These are phyloP conservation scores for Pygmarrhopalites habei DNA, from an alignment of 1,140 invertebrate species.

Conservation along the genomic window DNA sequence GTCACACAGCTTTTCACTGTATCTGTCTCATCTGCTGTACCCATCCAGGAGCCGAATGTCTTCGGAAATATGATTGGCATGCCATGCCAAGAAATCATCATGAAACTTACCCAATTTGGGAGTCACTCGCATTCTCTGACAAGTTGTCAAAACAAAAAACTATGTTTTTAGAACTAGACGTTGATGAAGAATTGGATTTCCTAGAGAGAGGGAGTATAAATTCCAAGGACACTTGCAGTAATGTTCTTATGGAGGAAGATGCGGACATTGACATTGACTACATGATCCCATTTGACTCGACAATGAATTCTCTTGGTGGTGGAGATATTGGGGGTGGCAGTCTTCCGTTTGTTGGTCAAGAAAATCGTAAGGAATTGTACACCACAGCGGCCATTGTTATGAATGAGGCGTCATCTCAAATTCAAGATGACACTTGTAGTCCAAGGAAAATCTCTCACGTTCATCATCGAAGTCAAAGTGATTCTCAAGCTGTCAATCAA, in stretches of 20 bases:
- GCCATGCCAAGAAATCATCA: conserved; percentile 38
- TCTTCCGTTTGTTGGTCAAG: background rate
- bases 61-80: conserved; percentile 55
- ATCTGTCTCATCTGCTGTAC: conserved; percentile 77
- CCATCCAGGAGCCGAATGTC: conserved; percentile 64
- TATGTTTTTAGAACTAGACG: conserved; percentile 3
- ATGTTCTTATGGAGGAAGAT: conserved; percentile 31
- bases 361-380: too few relatives aligned
- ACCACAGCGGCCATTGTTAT: background rate
- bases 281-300: too few relatives aligned
- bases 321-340: conserved; percentile 10
- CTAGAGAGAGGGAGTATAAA: conserved; percentile 21
- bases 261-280: conserved; percentile 6
- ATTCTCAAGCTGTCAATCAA: conserved; percentile 28
- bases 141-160: conserved; percentile 1
- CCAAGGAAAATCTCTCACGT: conserved; percentile 3
- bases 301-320: background rate
- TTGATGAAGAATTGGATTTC: conserved; percentile 17
- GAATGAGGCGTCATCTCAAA: background rate
- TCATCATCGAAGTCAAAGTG: conserved; percentile 33
- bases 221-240: conserved; percentile 25
- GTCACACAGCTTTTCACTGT: conserved; percentile 81
- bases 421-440: background rate
- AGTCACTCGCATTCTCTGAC: background rate
- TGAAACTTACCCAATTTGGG: conserved; percentile 35